Percentiles rank a stretch among this genome's conserved stretches.
Conservation (phyloP, 2,113 vertebrate species). For the Henicopernis longicauda region DNA sequence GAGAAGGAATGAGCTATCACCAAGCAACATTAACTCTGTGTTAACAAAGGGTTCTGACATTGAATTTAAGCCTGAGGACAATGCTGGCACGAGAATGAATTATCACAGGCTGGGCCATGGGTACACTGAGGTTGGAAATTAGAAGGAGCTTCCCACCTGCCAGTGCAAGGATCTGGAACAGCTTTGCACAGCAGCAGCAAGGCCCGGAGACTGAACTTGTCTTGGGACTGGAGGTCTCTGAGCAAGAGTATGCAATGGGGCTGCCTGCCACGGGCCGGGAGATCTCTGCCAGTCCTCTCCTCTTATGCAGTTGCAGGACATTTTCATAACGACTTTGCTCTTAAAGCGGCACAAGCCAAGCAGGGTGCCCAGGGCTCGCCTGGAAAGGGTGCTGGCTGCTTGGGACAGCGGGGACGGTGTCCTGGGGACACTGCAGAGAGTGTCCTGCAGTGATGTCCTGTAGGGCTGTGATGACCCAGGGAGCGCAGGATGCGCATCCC, state of each 20-base stretch:
- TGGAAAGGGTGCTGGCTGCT: background rate
- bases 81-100: slow-evolving; percentile 5
- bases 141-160: slow-evolving; percentile 9
- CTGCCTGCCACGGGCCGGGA: background rate
- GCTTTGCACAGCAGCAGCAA: background rate
- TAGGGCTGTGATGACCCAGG: background rate
- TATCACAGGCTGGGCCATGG: background rate
- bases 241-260: background rate
- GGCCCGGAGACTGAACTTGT: background rate
- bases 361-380: background rate
- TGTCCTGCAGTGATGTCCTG: too few species aligned
- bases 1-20: slow-evolving; percentile 32
- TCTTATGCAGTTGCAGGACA: background rate
- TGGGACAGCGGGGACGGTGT: background rate
- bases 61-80: slow-evolving; percentile 51
- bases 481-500: background rate
- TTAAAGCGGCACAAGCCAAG: background rate
- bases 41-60: slow-evolving; percentile 60
- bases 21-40: slow-evolving; percentile 65
- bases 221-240: background rate
- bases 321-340: background rate
- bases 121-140: background rate
- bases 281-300: background rate
- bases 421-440: background rate
- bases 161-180: background rate